Evolutionary conservation across 2,113 vertebrate genomes (phyloP).

Genomic region (Melospiza georgiana): DNA sequence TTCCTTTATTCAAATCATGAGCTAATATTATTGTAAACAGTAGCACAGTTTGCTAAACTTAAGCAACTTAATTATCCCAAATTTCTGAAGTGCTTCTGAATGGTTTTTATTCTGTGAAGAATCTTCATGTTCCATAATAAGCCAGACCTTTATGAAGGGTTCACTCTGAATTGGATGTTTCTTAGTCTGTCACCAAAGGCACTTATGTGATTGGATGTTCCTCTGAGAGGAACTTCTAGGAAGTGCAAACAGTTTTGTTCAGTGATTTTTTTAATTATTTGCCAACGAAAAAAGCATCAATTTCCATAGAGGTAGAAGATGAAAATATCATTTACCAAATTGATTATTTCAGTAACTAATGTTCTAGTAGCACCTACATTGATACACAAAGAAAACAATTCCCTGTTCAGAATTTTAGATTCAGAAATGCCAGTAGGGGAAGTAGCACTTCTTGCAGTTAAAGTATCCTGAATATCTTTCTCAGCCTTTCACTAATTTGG

Average conservation of each 20-base stretch:
- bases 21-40: neutral
- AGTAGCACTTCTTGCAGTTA: neutral
- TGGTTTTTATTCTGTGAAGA: neutral
- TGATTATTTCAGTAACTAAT: neutral
- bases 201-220: neutral
- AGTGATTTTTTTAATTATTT: neutral
- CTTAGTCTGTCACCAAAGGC: neutral
- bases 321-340: neutral
- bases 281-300: rapidly evolving
- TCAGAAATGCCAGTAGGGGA: neutral
- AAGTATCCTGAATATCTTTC: neutral
- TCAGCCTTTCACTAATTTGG: neutral
- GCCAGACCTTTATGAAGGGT: neutral
- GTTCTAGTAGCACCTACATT: neutral
- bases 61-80: neutral
- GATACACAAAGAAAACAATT: neutral
- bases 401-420: neutral
- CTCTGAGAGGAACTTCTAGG: neutral
- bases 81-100: neutral
- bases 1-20: neutral
- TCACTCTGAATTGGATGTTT: neutral
- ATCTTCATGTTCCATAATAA: neutral
- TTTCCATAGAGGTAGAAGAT: neutral
- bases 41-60: neutral
- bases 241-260: neutral